A percentile compares a stretch with the other conserved stretches of the same genome.
These are phyloP conservation scores for Lissonota sp. DNA, from an alignment of 2,888 invertebrate genomes.

Conservation along the genomic window DNA sequence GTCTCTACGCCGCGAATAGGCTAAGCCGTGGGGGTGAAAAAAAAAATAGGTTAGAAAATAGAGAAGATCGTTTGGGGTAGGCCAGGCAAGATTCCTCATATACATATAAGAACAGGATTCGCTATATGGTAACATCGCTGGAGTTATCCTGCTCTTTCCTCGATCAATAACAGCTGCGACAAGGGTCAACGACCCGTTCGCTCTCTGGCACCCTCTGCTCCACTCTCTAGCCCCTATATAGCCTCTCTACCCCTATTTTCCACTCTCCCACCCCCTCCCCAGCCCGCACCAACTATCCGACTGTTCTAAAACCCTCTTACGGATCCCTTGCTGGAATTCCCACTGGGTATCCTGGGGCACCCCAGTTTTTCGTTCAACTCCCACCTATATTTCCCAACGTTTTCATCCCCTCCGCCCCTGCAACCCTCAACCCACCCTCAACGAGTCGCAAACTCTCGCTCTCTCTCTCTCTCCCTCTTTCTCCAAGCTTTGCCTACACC, in stretches of 20 bases:
- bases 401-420: slow-evolving; percentile 25
- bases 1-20: not conserved
- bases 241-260: slow-evolving; percentile 65
- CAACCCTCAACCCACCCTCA: slow-evolving; percentile 15
- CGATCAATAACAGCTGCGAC: slow-evolving; percentile 83
- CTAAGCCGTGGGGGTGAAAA: slow-evolving; percentile 7
- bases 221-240: slow-evolving; percentile 68
- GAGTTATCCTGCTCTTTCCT: slow-evolving; percentile 72
- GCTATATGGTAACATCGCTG: slow-evolving; percentile 74
- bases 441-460: slow-evolving; percentile 43
- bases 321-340: slow-evolving; percentile 33
- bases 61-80: slow-evolving; percentile 73
- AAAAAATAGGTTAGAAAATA: slow-evolving; percentile 12
- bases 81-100: slow-evolving; percentile 63
- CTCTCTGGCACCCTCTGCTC: slow-evolving; percentile 68
- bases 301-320: slow-evolving; percentile 41
- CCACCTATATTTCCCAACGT: slow-evolving; percentile 27
- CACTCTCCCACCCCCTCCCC: slow-evolving; percentile 52
- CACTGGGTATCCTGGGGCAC: slow-evolving; percentile 56
- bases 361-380: slow-evolving; percentile 58
- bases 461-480: slow-evolving; percentile 1
- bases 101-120: slow-evolving; percentile 68
- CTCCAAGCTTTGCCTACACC: slow-evolving; percentile 46
- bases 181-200: slow-evolving; percentile 77
- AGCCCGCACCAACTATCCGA: slow-evolving; percentile 10